phyloP scores from a whole-genome alignment of 2,888 invertebrate genomes.

The Criorhina ranunculi region DNA sequence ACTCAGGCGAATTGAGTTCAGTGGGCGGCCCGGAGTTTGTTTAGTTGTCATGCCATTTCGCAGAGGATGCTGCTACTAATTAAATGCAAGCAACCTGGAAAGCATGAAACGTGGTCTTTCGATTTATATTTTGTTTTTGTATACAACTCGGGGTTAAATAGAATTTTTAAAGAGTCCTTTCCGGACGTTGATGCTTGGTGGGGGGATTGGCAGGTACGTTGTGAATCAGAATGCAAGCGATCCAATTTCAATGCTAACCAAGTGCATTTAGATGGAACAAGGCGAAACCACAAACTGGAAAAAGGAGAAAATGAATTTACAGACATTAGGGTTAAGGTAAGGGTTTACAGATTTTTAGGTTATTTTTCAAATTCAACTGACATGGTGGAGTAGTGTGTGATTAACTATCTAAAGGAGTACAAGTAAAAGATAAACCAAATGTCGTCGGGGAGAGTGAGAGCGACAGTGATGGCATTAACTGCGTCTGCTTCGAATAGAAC shows the following conservation, averaged over 20 bases:
- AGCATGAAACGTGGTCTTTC: constrained; percentile 68
- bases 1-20: constrained; percentile 53
- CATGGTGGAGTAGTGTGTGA: not conserved
- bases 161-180: constrained; percentile 51
- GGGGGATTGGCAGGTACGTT: not conserved
- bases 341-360: not conserved
- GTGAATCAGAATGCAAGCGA: constrained; percentile 9
- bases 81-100: constrained; percentile 75
- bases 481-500: too few relatives aligned
- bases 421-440: too few relatives aligned
- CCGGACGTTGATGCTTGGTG: not conserved
- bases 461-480: too few relatives aligned
- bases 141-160: constrained; percentile 54
- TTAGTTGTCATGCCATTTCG: constrained; percentile 61
- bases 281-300: constrained; percentile 36
- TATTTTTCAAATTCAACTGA: not conserved
- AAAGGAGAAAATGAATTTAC: constrained; percentile 24
- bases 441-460: too few relatives aligned
- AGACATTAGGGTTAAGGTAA: constrained; percentile 6
- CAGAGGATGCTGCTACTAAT: constrained; percentile 69
- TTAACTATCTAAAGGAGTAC: too few relatives aligned
- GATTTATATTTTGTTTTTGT: constrained; percentile 64
- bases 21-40: constrained; percentile 34
- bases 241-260: constrained; percentile 46
- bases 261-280: constrained; percentile 58